These are phyloP conservation scores for Torymus tubicola DNA, from an alignment of 2,888 invertebrate species.

Conservation along the genomic window DNA sequence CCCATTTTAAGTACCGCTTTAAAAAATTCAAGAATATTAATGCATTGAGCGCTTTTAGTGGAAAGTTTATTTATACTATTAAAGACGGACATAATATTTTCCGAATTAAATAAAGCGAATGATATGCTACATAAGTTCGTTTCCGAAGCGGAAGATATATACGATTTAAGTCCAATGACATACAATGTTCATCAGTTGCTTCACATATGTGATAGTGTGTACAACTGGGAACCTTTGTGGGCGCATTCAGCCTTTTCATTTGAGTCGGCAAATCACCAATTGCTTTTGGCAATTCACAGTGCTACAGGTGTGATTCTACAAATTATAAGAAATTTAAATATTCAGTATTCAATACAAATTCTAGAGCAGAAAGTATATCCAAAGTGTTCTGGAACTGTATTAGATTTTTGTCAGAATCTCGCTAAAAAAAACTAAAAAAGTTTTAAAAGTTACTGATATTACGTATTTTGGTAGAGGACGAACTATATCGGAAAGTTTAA, in stretches of 20 bases:
- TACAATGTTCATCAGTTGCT: constrained; percentile 48
- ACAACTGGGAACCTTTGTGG: constrained; percentile 38
- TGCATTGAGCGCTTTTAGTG: constrained; percentile 35
- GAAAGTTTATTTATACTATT: constrained; percentile 22
- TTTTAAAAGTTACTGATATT: background rate
- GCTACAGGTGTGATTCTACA: background rate
- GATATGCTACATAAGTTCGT: constrained; percentile 21
- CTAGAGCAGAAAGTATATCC: background rate
- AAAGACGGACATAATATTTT: background rate
- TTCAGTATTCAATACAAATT: background rate
- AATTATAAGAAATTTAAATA: background rate
- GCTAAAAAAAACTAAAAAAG: background rate
- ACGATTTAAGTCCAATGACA: constrained; percentile 27
- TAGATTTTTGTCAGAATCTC: background rate
- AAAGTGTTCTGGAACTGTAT: background rate
- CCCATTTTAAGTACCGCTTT: constrained; percentile 13
- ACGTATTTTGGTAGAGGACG: background rate
- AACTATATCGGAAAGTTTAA: background rate
- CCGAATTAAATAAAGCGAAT: constrained; percentile 26
- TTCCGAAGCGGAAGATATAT: constrained; percentile 6
- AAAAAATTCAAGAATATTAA: constrained; percentile 7
- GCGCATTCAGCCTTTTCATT: constrained; percentile 38
- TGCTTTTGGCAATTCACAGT: background rate
- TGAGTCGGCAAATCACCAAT: constrained; percentile 32
- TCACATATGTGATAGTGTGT: constrained; percentile 34